Conservation (phyloP, 2,888 invertebrate species). For the Hesperia comma region DNA sequence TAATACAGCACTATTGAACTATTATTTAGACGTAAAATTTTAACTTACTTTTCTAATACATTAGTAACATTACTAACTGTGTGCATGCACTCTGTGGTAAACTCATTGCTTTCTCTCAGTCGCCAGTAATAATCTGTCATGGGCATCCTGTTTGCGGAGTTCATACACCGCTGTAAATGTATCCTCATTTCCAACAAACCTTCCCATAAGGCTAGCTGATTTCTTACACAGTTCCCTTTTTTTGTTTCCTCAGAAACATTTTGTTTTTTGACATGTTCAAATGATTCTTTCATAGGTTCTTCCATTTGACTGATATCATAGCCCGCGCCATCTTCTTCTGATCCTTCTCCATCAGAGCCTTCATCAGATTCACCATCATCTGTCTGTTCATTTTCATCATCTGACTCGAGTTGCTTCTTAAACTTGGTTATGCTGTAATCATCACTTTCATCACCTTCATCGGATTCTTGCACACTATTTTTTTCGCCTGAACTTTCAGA, state of each 20-base stretch:
- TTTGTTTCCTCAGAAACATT: constrained; percentile 84
- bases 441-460: constrained; percentile 50
- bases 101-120: constrained; percentile 77
- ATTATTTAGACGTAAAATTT: neutral
- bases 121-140: constrained; percentile 80
- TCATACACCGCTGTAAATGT: constrained; percentile 91
- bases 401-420: constrained; percentile 44
- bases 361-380: constrained; percentile 42
- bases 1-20: too few species aligned
- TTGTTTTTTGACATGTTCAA: constrained; percentile 84
- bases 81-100: constrained; percentile 76
- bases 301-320: constrained; percentile 75
- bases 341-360: constrained; percentile 52
- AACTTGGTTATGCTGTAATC: constrained; percentile 47
- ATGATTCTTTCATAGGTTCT: constrained; percentile 76
- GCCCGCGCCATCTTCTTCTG: constrained; percentile 59
- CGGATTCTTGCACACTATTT: constrained; percentile 19
- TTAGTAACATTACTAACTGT: constrained; percentile 81
- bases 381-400: constrained; percentile 38
- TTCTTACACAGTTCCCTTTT: constrained; percentile 87
- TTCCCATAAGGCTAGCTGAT: constrained; percentile 92
- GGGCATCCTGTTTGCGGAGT: constrained; percentile 91
- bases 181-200: constrained; percentile 93
- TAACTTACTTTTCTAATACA: constrained; percentile 85
- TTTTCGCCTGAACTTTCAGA: constrained; percentile 21